Evolutionary conservation across 2,113 vertebrate species (phyloP).

Genomic region (Sinocyclocheilus anophthalmus): DNA sequence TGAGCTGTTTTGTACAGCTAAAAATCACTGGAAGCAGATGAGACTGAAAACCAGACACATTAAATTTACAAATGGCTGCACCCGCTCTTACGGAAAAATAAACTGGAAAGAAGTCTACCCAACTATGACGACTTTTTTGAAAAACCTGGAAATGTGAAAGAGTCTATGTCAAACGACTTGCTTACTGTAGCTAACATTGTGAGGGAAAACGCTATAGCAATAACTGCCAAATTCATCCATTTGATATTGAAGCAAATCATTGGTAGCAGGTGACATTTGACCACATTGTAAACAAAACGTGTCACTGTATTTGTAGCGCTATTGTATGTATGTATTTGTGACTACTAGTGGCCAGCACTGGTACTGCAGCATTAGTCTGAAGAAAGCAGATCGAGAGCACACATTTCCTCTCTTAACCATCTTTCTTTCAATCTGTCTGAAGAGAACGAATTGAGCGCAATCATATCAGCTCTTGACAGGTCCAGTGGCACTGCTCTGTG

Average conservation of each 20-base stretch:
- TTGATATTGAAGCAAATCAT: not conserved
- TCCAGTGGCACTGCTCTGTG: constrained; percentile 23
- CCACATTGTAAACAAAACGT: not conserved
- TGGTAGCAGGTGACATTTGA: not conserved
- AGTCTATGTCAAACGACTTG: not conserved
- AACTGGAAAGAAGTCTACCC: too few species aligned
- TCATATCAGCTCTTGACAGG: constrained; percentile 29
- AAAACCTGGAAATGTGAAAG: too few species aligned
- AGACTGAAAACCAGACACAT: too few species aligned
- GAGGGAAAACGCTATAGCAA: not conserved
- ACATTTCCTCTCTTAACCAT: constrained; percentile 29
- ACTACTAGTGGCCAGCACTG: not conserved
- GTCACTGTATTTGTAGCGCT: not conserved
- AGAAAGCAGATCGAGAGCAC: not conserved
- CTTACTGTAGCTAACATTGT: not conserved
- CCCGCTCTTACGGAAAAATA: too few species aligned
- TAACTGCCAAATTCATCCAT: not conserved
- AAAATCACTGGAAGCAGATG: too few species aligned
- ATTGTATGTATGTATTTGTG: too few species aligned
- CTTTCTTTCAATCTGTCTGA: constrained; percentile 43
- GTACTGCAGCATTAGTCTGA: not conserved
- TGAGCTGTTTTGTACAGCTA: too few species aligned
- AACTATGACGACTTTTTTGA: too few species aligned
- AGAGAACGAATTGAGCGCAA: not conserved
- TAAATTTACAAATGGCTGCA: too few species aligned